A percentile compares a stretch with the other conserved stretches of the same genome.
These are phyloP conservation scores for Hypsopygia costalis DNA, from an alignment of 2,888 invertebrate genomes.

Conservation along the genomic window DNA sequence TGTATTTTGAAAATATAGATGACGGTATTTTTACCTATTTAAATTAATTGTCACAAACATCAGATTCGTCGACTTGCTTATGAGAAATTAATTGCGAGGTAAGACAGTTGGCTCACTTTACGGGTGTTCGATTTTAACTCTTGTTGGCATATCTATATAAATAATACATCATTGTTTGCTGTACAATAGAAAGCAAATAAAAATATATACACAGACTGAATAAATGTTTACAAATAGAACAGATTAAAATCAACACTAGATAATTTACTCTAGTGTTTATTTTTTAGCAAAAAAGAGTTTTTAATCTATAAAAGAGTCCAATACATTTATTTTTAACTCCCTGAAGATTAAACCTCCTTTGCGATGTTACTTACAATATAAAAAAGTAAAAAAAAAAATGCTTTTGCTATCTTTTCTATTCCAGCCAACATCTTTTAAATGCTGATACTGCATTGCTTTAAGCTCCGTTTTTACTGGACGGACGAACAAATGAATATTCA, in stretches of 20 bases:
- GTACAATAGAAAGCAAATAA: neutral
- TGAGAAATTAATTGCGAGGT: too few species aligned
- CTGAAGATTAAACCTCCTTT: conserved; percentile 37
- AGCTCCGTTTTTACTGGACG: conserved; percentile 16
- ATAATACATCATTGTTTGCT: too few species aligned
- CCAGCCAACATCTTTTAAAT: conserved; percentile 32
- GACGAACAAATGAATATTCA: conserved; percentile 2
- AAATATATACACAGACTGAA: conserved; percentile 1
- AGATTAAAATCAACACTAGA: conserved; percentile 19
- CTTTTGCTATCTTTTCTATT: conserved; percentile 20
- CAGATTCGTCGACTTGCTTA: too few species aligned
- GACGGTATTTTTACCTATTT: too few species aligned
- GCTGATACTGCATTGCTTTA: conserved; percentile 37
- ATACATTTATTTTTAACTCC: conserved; percentile 34
- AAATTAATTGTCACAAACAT: too few species aligned
- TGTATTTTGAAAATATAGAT: too few species aligned
- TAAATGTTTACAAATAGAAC: conserved; percentile 12
- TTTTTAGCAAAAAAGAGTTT: too few species aligned
- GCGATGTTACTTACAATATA: conserved; percentile 26
- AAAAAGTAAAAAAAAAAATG: conserved; percentile 18
- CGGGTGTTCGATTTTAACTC: too few species aligned
- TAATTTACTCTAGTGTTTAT: too few species aligned
- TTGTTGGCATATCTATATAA: too few species aligned
- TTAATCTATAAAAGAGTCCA: conserved; percentile 16
- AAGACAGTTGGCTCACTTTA: too few species aligned